phyloP scores from a whole-genome alignment of 2,113 vertebrate species.

The Haplotaxodon microlepis region DNA sequence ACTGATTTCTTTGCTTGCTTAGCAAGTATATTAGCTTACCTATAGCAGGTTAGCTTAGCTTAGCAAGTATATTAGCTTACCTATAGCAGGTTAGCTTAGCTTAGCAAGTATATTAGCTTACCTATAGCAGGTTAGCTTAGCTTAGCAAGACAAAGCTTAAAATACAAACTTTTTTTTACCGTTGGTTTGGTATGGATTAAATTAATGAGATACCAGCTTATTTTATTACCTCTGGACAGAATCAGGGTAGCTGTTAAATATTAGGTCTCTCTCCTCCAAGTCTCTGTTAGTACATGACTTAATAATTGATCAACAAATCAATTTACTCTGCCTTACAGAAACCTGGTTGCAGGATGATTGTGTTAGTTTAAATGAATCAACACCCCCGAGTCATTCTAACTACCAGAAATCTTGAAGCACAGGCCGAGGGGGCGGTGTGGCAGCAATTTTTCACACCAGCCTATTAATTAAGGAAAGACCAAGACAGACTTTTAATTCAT shows the following conservation, averaged over 20 bases:
- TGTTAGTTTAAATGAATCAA: too few relatives aligned
- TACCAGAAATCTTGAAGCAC: too few relatives aligned
- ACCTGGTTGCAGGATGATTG: not conserved
- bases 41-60: not conserved
- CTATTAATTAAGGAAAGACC: too few relatives aligned
- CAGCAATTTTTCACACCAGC: too few relatives aligned
- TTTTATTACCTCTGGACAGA: not conserved
- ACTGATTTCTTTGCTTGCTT: not conserved
- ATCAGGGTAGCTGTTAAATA: not conserved
- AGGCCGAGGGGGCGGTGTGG: too few relatives aligned
- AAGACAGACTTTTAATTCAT: too few relatives aligned
- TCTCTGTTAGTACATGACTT: not conserved
- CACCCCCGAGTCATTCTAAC: too few relatives aligned
- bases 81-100: not conserved
- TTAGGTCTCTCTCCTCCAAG: not conserved
- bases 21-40: not conserved
- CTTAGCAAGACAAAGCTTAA: not conserved
- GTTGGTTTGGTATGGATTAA: not conserved
- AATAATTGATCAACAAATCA: not conserved
- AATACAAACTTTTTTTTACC: not conserved
- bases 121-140: not conserved
- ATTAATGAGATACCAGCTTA: not conserved
- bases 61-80: not conserved
- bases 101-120: not conserved
- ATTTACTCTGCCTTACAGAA: not conserved